A percentile compares a stretch with the other conserved stretches of the same genome.
phyloP scores from a whole-genome alignment of 2,113 vertebrate genomes.

The Lamprotornis superbus region DNA sequence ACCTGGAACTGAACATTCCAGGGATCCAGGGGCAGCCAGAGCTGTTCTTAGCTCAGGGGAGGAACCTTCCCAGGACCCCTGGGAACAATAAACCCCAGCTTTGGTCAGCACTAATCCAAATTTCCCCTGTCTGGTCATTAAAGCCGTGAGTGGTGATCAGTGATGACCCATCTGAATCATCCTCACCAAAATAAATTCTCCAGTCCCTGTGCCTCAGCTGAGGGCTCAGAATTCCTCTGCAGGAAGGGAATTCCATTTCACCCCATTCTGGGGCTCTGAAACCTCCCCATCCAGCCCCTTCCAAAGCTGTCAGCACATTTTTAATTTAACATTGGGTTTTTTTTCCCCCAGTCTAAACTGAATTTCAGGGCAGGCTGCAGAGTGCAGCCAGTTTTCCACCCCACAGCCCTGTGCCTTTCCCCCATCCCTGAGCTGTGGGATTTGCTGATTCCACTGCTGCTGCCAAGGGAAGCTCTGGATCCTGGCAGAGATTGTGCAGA shows the following conservation, averaged over 20 bases:
- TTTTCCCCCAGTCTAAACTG: background rate
- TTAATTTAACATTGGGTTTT: background rate
- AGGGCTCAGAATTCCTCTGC: background rate
- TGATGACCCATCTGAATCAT: background rate
- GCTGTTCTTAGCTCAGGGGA: background rate
- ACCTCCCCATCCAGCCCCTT: background rate
- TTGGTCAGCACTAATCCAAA: background rate
- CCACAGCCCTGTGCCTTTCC: background rate
- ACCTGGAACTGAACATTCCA: background rate
- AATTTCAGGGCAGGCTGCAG: background rate
- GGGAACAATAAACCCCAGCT: background rate
- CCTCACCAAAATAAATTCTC: background rate
- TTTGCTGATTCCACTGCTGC: background rate
- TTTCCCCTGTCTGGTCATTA: background rate
- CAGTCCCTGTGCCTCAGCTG: background rate
- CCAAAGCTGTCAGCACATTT: background rate
- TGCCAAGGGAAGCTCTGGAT: background rate
- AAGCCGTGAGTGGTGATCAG: background rate
- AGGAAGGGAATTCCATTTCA: background rate
- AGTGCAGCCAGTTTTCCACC: background rate
- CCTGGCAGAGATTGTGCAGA: background rate
- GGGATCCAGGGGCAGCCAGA: background rate
- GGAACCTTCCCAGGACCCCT: fast-evolving
- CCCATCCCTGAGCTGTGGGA: background rate
- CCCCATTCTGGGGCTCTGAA: background rate